phyloP scores from a whole-genome alignment of 2,797 vertebrate species.

The Scolopax rusticola region DNA sequence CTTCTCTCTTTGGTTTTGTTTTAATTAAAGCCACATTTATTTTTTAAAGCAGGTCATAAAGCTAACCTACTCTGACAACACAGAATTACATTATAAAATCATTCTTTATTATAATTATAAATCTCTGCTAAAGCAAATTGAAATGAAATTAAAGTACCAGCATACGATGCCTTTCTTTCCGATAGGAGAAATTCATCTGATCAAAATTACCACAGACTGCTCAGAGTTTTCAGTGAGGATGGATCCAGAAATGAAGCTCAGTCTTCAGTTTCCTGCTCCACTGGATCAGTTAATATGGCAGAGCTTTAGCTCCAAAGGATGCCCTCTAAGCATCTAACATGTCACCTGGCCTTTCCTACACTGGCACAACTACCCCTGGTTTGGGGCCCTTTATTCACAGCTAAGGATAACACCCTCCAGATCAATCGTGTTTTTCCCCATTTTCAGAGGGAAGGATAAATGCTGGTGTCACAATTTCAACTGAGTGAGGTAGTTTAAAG shows the following conservation, averaged over 20 bases:
- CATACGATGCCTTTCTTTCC: neutral
- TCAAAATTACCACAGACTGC: neutral
- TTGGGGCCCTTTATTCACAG: neutral
- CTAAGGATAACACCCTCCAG: neutral
- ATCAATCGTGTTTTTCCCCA: neutral
- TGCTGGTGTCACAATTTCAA: neutral
- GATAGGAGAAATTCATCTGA: constrained; percentile 16
- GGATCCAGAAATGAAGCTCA: neutral
- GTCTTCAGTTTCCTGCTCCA: neutral
- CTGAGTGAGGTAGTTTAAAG: neutral
- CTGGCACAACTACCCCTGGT: neutral
- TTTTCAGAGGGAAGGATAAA: neutral
- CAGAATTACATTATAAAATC: constrained; percentile 68
- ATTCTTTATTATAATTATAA: constrained; percentile 66
- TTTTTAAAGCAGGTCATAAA: constrained; percentile 75
- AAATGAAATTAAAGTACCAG: constrained; percentile 48
- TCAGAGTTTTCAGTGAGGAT: neutral
- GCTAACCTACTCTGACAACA: constrained; percentile 71
- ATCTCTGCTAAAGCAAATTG: constrained; percentile 64
- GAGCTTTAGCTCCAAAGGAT: neutral
- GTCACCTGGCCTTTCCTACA: neutral
- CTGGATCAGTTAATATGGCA: neutral
- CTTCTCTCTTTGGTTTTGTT: constrained; percentile 73
- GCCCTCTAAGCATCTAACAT: neutral
- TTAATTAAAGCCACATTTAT: constrained; percentile 76